Base-by-base conservation (phyloP, 2,797 vertebrate genomes). In the Onychomys arenicola region DNA sequence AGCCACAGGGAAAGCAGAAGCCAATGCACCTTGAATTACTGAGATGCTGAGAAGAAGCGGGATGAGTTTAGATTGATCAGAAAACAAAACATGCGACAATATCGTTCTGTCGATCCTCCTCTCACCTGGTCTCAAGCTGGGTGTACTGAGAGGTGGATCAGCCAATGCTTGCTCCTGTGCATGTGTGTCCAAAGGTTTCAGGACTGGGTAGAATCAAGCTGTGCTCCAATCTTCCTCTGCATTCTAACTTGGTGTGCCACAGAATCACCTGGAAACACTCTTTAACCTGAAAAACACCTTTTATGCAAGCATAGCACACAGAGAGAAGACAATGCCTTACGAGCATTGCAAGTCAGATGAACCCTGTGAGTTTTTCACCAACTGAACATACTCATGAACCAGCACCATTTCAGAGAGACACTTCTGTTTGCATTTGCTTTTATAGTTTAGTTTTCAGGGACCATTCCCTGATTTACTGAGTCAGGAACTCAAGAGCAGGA, bases 1-100 rank as follows among this genome's bases (percentile, higher is more conserved):
- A 94, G 57, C 34, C 34, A 73, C 77, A 32, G 94, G 27, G 34
- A 67, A 97, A 84, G 69, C 67, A 46, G 23, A 94, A 91, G 73
- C n/a, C 93, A 90, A 73, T 13, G 67, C 43, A 75, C 23, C 25
- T 77, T 78, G 46, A 46, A 80, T 84, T 82, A 81, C 21, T 55
- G 10, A 94, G 76, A 67, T 55, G 52, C 49, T 78, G 37, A 93
- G 76, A 88, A 65, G 52, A 76, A 43, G 46, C 67, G 49, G 40
- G 12, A 61, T 81, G 55, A 90, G 86, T 78, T 93, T n/a, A 89
- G 75, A 52, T 75, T 77, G 46, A 61, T 13, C 5, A 29, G 11
- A 13, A 46, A 95, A 49, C 59, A 86, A 67, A 63, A 57, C 12
- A 9, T 40, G 19, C 13, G 27, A 11, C 29, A 85, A 29, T 77